Percentiles rank a stretch among this genome's conserved stretches.
phyloP scores from a whole-genome alignment of 2,113 vertebrate species.

The Oreochromis tanganicae region DNA sequence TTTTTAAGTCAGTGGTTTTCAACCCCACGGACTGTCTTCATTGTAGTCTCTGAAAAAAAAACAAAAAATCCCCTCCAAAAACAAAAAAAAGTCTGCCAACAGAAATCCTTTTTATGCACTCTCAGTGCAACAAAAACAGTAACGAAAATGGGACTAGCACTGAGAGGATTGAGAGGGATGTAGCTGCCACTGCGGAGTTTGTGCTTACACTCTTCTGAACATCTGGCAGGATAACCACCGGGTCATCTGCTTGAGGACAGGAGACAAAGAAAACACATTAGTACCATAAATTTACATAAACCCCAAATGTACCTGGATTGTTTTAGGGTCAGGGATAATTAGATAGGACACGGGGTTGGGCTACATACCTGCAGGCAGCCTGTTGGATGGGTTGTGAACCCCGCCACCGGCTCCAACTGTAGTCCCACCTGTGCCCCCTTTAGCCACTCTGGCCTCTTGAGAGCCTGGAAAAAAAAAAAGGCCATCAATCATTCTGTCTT shows the following conservation, averaged over 20 bases:
- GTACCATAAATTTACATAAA: background rate
- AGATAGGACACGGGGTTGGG: background rate
- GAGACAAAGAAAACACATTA: constrained; percentile 5
- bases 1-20: constrained; percentile 56
- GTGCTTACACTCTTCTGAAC: constrained; percentile 80
- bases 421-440: constrained; percentile 49
- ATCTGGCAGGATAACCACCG: constrained; percentile 68
- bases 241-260: constrained; percentile 76
- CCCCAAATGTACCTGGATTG: background rate
- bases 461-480: constrained; percentile 61
- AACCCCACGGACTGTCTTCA: constrained; percentile 61
- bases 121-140: constrained; percentile 69
- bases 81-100: background rate
- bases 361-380: constrained; percentile 72
- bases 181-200: constrained; percentile 57
- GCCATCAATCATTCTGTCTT: background rate
- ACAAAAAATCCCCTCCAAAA: rapidly evolving
- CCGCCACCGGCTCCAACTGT: constrained; percentile 45
- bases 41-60: constrained; percentile 45
- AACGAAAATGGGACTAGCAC: constrained; percentile 72
- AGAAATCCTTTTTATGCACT: constrained; percentile 24
- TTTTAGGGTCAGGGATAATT: constrained; percentile 21
- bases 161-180: constrained; percentile 58
- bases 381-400: constrained; percentile 71
- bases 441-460: constrained; percentile 69